Percentiles rank a stretch among this genome's conserved stretches.
Conservation (phyloP, 2,113 vertebrate species). For the Phrynosoma blainvillii region DNA sequence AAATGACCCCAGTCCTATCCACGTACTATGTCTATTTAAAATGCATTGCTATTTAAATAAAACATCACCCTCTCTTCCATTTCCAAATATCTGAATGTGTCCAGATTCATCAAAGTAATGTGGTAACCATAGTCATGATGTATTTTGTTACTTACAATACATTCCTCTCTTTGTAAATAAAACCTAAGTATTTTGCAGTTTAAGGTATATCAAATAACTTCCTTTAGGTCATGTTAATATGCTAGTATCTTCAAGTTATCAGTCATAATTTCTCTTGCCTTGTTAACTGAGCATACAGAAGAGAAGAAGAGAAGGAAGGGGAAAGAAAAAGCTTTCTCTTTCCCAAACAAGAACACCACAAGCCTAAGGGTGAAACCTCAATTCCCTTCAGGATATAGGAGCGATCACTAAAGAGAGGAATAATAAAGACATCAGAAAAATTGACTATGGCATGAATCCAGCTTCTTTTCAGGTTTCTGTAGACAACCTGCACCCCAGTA, state of each 20-base stretch:
- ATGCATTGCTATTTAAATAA: background rate
- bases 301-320: background rate
- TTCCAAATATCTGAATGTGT: background rate
- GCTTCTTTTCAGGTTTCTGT: constrained; percentile 3
- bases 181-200: background rate
- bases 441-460: background rate
- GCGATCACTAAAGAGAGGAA: background rate
- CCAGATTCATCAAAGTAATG: background rate
- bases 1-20: background rate
- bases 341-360: background rate
- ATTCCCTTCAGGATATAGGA: background rate
- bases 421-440: constrained; percentile 29
- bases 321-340: fast-evolving
- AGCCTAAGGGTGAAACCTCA: no score
- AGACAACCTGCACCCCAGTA: constrained; percentile 8
- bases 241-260: background rate
- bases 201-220: background rate
- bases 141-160: background rate
- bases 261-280: background rate
- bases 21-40: background rate
- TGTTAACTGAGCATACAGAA: background rate
- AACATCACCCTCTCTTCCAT: background rate
- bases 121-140: background rate
- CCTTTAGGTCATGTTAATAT: background rate
- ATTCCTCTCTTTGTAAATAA: background rate